Conservation (phyloP, 64 coral and sea anemone species). For the Porites lutea region DNA sequence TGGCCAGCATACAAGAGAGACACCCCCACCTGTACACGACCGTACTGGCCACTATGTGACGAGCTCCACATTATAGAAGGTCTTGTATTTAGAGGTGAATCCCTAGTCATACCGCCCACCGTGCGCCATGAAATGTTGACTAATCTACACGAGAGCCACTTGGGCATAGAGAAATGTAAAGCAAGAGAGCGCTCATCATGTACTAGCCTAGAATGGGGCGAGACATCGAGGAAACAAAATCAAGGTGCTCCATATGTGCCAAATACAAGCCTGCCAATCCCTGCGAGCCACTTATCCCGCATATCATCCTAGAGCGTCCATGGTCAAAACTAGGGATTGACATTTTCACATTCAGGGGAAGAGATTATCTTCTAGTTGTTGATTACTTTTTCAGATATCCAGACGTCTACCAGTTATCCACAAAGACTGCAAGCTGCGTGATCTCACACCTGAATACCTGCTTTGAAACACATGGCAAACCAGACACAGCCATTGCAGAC, state of each 20-base stretch:
- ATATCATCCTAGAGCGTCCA: not conserved
- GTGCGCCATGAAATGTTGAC: slow-evolving; percentile 56
- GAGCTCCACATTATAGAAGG: slow-evolving; percentile 62
- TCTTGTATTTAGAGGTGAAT: slow-evolving; percentile 52
- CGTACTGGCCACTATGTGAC: slow-evolving; percentile 51
- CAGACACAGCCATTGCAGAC: slow-evolving; percentile 42
- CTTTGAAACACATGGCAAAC: slow-evolving; percentile 46
- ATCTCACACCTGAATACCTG: slow-evolving; percentile 48
- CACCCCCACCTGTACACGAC: slow-evolving; percentile 17
- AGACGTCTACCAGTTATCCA: slow-evolving; percentile 30
- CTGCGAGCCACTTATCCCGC: slow-evolving; percentile 21
- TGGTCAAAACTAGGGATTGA: slow-evolving; percentile 41
- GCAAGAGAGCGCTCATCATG: slow-evolving; percentile 45
- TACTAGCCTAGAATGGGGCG: slow-evolving; percentile 73
- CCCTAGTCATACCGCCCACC: slow-evolving; percentile 45
- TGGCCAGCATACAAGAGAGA: slow-evolving; percentile 30
- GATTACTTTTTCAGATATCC: slow-evolving; percentile 61
- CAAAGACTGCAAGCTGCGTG: slow-evolving; percentile 41
- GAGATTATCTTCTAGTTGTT: slow-evolving; percentile 38
- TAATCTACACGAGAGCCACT: slow-evolving; percentile 59
- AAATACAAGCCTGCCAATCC: slow-evolving; percentile 30
- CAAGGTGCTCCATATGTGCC: slow-evolving; percentile 62
- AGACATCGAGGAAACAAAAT: slow-evolving; percentile 55
- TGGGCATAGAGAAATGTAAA: slow-evolving; percentile 73
- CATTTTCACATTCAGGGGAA: slow-evolving; percentile 44